Conservation (phyloP, 2,797 vertebrate genomes). For the Cirrhinus mrigala region DNA sequence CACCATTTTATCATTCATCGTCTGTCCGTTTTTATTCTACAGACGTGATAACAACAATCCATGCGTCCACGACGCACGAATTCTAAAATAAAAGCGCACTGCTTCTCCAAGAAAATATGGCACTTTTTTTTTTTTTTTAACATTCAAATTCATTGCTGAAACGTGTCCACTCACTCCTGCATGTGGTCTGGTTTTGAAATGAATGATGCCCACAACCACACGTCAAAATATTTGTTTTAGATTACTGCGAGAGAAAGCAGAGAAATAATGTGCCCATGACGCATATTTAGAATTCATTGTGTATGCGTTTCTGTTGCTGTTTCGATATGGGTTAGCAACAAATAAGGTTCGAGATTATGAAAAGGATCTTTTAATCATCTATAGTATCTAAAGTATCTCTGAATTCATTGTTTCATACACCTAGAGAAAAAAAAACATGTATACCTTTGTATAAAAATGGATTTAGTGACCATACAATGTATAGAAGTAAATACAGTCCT, state of each 20-base stretch:
- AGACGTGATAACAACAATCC: background rate
- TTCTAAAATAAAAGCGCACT: background rate
- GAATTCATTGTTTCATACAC: background rate
- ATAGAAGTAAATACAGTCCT: background rate
- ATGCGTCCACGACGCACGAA: background rate
- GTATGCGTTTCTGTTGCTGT: background rate
- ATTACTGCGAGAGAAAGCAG: conserved; percentile 21
- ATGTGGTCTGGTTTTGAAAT: conserved; percentile 1
- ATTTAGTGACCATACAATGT: background rate
- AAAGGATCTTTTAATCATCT: background rate
- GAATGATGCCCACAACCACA: conserved; percentile 1
- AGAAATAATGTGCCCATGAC: background rate
- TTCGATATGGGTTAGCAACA: background rate
- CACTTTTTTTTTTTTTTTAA: background rate
- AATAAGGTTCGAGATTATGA: background rate
- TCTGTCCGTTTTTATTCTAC: background rate
- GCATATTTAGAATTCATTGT: conserved; percentile 10
- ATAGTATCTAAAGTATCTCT: background rate
- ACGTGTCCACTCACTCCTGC: background rate
- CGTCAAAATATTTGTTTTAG: conserved; percentile 13
- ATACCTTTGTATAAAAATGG: background rate
- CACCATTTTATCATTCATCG: conserved; percentile 35
- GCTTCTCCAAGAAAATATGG: background rate
- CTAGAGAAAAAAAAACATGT: background rate
- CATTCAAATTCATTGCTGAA: background rate